A percentile compares a stretch with the other conserved stretches of the same genome.
Evolutionary conservation across 2,888 invertebrate genomes (phyloP).

Genomic region (Empis stercorea): DNA sequence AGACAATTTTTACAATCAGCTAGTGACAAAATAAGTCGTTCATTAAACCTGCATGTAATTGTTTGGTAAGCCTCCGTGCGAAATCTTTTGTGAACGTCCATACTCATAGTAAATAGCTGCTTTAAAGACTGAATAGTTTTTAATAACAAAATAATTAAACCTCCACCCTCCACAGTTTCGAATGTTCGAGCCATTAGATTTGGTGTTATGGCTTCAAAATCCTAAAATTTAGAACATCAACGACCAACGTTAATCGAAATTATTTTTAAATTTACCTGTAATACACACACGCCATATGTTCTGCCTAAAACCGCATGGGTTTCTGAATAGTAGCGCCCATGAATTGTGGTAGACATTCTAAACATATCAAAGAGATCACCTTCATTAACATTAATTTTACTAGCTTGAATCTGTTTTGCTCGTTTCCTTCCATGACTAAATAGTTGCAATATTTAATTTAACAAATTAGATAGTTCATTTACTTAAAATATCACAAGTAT

Average conservation of each 20-base stretch:
- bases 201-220: slow-evolving; percentile 95
- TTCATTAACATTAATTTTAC: slow-evolving; percentile 79
- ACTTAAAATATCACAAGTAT: too few relatives aligned
- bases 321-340: slow-evolving; percentile 95
- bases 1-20: slow-evolving; percentile 77
- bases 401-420: slow-evolving; percentile 83
- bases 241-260: too few relatives aligned
- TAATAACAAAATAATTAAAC: slow-evolving; percentile 79
- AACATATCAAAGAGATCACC: slow-evolving; percentile 96
- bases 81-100: slow-evolving; percentile 92
- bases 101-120: slow-evolving; percentile 89
- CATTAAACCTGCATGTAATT: slow-evolving; percentile 90
- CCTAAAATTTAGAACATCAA: slow-evolving; percentile 35
- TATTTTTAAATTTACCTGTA: too few relatives aligned
- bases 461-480: too few relatives aligned
- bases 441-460: neutral
- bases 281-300: slow-evolving; percentile 89
- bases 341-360: slow-evolving; percentile 87
- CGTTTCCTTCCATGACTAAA: slow-evolving; percentile 80
- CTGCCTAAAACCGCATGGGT: slow-evolving; percentile 96
- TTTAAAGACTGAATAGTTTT: slow-evolving; percentile 76
- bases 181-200: slow-evolving; percentile 92
- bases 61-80: slow-evolving; percentile 90
- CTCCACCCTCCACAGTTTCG: slow-evolving; percentile 96
- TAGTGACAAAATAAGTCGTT: slow-evolving; percentile 83